Percentiles rank a stretch among this genome's conserved stretches.
These are phyloP conservation scores for Hypolimnas misippus DNA, from an alignment of 2,888 invertebrate species.

Conservation along the genomic window DNA sequence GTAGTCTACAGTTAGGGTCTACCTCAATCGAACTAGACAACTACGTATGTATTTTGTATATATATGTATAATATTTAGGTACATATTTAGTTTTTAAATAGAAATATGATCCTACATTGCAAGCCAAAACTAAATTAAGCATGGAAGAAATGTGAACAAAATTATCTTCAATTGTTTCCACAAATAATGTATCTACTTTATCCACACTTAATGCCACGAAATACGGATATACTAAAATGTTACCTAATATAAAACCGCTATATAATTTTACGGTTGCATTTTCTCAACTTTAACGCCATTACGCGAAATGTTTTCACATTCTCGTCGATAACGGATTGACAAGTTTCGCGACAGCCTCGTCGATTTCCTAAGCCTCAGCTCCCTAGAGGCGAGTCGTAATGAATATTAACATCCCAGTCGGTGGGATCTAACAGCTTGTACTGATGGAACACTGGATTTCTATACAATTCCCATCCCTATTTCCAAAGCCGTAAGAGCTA, in stretches of 20 bases:
- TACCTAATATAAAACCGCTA: background rate
- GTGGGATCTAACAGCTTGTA: slow-evolving; percentile 53
- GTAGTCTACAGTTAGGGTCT: no score
- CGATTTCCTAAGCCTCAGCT: slow-evolving; percentile 63
- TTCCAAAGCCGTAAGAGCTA: background rate
- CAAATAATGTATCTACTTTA: no score
- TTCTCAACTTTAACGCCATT: background rate
- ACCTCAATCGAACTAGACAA: no score
- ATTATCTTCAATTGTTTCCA: no score
- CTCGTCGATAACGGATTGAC: slow-evolving; percentile 42
- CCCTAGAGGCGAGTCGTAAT: slow-evolving; percentile 65
- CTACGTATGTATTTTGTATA: no score
- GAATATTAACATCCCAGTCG: slow-evolving; percentile 73
- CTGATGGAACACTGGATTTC: slow-evolving; percentile 16
- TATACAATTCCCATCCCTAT: slow-evolving; percentile 22
- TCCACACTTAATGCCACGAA: no score
- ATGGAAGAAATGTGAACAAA: no score
- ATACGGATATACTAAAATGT: background rate
- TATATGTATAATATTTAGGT: no score
- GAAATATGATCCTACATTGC: no score
- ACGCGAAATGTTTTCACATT: slow-evolving; percentile 14
- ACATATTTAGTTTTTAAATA: no score
- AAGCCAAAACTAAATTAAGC: no score
- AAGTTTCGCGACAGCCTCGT: slow-evolving; percentile 54
- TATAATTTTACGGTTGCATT: slow-evolving; percentile 4